Evolutionary conservation across 1,140 invertebrate genomes (phyloP), one percentile per base, ranked within the genome.

Genomic region (Anoplolepis gracilipes): DNA sequence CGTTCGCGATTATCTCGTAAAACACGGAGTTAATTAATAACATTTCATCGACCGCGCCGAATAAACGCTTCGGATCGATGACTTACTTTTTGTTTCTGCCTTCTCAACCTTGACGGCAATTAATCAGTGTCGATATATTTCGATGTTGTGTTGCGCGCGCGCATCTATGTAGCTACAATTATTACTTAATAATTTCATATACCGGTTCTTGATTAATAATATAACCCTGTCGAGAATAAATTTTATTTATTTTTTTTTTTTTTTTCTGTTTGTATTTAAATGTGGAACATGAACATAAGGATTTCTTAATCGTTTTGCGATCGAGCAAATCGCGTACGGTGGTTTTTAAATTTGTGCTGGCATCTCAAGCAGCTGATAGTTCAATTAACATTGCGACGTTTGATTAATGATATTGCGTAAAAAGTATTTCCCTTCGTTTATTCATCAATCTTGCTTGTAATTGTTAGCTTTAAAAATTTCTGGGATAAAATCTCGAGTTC

Each of bases 51-150:
- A 30, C 64, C 39, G 59, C 7, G 39, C 19, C 42, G 13, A 36
- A 70, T 85, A 69, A 64, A 86, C 55, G 25, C 28, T n/a, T 30
- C 36, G 28, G 0, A 65, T 78, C 30, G 42, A 79, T 55, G 33
- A 36, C 30, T 53, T 36, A 79, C 8, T 79, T 69, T 69, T 53
- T 64, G 42, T 65, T 39, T 53, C 2, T 22, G 10, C 0, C 30
- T 57, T 19, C 16, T 46, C 28, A 33, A 25, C 11, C n/a, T 49
- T 22, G 36, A 30, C 42, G 39, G 42, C 46, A 36, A 25, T 87
- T 76, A 84, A 87, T 87, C 85, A 86, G 67, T 22, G 39, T 55
- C 85, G 57, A 87, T 57, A 49, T 72, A 82, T 82, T 72, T 72
- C 53, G 65, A 82, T 33, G n/a, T 11, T 25, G 4, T n/a, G n/a